Base-by-base conservation (phyloP, 2,797 vertebrate species). In the Karalla daura region DNA sequence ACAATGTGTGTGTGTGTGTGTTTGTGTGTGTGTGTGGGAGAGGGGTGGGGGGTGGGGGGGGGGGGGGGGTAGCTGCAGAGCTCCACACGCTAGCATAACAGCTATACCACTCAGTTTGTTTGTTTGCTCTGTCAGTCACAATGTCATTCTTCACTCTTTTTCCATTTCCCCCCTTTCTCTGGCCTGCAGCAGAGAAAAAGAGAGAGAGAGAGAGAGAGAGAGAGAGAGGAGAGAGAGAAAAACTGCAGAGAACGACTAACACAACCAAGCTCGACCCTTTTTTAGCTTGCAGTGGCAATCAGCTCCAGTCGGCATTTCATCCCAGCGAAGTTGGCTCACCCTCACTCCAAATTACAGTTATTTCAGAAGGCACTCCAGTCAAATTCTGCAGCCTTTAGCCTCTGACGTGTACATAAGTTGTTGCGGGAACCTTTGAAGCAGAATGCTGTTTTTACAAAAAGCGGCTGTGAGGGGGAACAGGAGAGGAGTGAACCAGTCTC, bases 11-110 rank as follows among this genome's bases (percentile, higher is more conserved):
- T 15, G 21, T 20, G 40, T 54, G 51, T 32, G 43, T 47, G 52
- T 50, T 24, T 32, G 17, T 43, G 41, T 43, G 40, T 23, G 36
- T 51, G 37, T 40, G 33, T 49, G n/a, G n/a, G n/a, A n/a, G n/a
- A n/a, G n/a, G n/a, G n/a, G n/a, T n/a, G n/a, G n/a, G n/a, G n/a
- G n/a, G n/a, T n/a, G n/a, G n/a, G n/a, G n/a, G n/a, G n/a, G n/a
- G n/a, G n/a, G n/a, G n/a, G n/a, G n/a, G n/a, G n/a, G 13, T 3
- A 15, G 17, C 17, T 25, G 43, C 7, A 1, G 23, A n/a, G 23
- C 7, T 25, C n/a, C n/a, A n/a, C n/a, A n/a, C n/a, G n/a, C n/a
- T n/a, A n/a, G n/a, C n/a, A n/a, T n/a, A 27, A 45, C 3, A 15
- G 28, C 47, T 14, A 50, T 5, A 14, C 13, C 15, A 21, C 3